phyloP scores from a whole-genome alignment of 64 coral and sea anemone species.

The Pocillopora verrucosa region DNA sequence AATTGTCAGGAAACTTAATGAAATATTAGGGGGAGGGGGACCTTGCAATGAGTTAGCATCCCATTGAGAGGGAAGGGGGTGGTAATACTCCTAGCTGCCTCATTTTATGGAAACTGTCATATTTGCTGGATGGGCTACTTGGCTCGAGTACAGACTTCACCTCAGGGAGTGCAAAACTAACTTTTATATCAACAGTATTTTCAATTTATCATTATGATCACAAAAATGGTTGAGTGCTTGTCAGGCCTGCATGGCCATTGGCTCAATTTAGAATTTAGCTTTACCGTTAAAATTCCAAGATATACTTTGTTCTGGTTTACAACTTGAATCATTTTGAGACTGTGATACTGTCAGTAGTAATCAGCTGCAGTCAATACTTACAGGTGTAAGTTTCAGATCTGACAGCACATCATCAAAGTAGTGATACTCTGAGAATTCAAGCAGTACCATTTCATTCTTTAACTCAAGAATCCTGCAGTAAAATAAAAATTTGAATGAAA shows the following conservation, averaged over 20 bases:
- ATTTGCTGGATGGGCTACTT: neutral
- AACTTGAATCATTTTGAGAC: neutral
- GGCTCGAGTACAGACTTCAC: neutral
- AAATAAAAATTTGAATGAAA: neutral
- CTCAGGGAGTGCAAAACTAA: neutral
- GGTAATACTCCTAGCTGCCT: neutral
- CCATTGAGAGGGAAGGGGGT: neutral
- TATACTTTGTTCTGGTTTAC: neutral
- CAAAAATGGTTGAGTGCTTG: too few species aligned
- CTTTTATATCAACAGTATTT: too few species aligned
- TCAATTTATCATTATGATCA: too few species aligned
- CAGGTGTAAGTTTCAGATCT: conserved; percentile 97
- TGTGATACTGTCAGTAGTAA: too few species aligned
- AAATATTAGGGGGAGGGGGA: too few species aligned
- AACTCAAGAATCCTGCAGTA: conserved; percentile 84
- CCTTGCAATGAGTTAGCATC: neutral
- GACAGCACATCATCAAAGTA: conserved; percentile 99
- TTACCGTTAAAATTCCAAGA: too few species aligned
- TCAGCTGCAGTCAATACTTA: conserved; percentile 13
- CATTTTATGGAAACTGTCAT: neutral
- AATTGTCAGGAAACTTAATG: too few species aligned
- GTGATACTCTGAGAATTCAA: conserved; percentile 96
- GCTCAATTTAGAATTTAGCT: too few species aligned
- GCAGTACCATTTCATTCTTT: conserved; percentile 97
- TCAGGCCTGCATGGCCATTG: too few species aligned